phyloP scores from a whole-genome alignment of 2,113 vertebrate genomes.

The Picathartes gymnocephalus region DNA sequence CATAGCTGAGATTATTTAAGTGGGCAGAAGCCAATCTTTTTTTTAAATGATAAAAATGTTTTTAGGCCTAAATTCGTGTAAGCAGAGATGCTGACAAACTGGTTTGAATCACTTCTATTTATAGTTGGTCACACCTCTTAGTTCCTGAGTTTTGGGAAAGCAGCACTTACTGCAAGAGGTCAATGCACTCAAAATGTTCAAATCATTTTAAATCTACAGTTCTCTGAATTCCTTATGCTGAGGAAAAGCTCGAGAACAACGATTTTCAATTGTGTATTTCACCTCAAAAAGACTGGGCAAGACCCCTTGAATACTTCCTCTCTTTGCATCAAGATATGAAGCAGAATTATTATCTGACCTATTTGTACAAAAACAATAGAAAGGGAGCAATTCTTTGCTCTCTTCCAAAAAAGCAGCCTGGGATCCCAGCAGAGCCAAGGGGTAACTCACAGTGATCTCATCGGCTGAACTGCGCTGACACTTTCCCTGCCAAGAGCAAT shows the following conservation, averaged over 20 bases:
- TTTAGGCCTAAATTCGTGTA: background rate
- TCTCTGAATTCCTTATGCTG: background rate
- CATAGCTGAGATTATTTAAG: background rate
- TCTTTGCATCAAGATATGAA: background rate
- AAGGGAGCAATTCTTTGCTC: background rate
- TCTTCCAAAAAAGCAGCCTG: background rate
- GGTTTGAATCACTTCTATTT: background rate
- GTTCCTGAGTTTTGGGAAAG: background rate
- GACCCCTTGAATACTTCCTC: background rate
- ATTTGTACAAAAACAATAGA: background rate
- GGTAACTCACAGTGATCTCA: slow-evolving; percentile 20
- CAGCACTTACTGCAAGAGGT: background rate
- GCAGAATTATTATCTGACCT: background rate
- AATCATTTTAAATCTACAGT: background rate
- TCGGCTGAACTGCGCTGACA: background rate
- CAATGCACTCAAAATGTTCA: background rate
- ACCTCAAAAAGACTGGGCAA: background rate
- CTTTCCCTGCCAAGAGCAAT: slow-evolving; percentile 49
- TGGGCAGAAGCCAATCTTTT: background rate
- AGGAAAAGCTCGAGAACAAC: background rate
- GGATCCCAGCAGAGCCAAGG: background rate
- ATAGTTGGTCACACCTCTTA: background rate
- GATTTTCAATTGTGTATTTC: background rate
- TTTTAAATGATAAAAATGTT: background rate
- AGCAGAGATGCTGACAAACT: background rate